Conservation (phyloP, 2,888 invertebrate genomes). For the Ligdia adustata region DNA sequence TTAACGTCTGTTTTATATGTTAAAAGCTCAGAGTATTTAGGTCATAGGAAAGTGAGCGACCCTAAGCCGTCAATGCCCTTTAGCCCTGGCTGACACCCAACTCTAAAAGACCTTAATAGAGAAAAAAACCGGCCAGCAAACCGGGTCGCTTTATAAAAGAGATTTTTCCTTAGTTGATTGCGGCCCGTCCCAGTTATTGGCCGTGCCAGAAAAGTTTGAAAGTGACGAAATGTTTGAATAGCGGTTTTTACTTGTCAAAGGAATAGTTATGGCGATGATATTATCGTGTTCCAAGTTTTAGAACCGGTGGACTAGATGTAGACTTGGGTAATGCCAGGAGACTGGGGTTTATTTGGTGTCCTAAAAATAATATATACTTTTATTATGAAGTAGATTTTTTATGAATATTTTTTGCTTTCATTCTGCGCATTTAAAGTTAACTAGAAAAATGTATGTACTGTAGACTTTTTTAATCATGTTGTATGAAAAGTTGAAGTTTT, state of each 20-base stretch:
- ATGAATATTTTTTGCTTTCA: no score
- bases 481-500: no score
- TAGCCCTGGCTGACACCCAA: slow-evolving; percentile 2
- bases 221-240: slow-evolving; percentile 2
- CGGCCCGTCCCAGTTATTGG: slow-evolving; percentile 1
- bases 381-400: no score
- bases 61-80: slow-evolving; percentile 3
- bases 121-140: not conserved
- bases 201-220: slow-evolving; percentile 6
- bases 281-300: slow-evolving; percentile 2
- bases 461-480: no score
- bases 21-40: no score
- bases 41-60: slow-evolving; percentile 1
- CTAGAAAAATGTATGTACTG: no score
- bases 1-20: no score
- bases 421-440: no score
- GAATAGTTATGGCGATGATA: not conserved
- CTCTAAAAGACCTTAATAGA: slow-evolving; percentile 11
- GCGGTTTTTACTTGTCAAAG: not conserved
- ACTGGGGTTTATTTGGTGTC: no score
- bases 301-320: not conserved
- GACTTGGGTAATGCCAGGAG: no score
- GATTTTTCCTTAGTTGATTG: slow-evolving; percentile 9
- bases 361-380: no score
- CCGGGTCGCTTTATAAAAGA: slow-evolving; percentile 7